A percentile compares a stretch with the other conserved stretches of the same genome.
phyloP scores from a whole-genome alignment of 2,797 vertebrate genomes.

The Xenops minutus region DNA sequence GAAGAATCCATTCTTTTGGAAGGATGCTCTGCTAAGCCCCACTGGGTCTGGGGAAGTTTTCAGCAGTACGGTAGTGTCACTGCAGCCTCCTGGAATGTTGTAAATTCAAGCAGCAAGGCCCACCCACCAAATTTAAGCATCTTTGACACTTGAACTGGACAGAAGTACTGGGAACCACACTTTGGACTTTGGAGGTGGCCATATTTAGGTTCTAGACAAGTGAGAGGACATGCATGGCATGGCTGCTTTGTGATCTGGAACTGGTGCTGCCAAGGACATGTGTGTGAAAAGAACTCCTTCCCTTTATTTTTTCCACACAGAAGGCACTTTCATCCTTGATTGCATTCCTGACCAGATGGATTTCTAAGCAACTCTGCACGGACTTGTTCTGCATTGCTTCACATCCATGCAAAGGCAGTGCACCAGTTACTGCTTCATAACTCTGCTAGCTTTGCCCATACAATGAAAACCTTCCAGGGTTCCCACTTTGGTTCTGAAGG shows the following conservation, averaged over 20 bases:
- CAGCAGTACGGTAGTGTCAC: not conserved
- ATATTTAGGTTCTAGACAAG: not conserved
- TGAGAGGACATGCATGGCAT: not conserved
- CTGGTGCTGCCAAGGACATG: not conserved
- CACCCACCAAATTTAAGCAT: not conserved
- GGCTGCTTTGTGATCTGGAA: not conserved
- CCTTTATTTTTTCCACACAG: not conserved
- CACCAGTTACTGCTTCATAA: accelerated
- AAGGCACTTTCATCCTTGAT: not conserved
- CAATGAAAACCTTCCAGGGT: not conserved
- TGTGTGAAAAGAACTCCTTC: not conserved
- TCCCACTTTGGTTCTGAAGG: not conserved
- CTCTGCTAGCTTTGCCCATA: not conserved
- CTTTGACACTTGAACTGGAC: not conserved
- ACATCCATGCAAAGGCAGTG: not conserved
- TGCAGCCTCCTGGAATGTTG: not conserved
- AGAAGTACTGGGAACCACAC: not conserved
- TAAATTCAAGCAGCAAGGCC: not conserved
- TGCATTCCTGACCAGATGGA: not conserved
- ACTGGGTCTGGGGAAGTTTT: not conserved
- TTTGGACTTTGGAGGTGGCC: not conserved
- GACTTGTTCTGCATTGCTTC: not conserved
- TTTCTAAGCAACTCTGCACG: not conserved
- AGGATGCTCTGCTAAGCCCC: not conserved
- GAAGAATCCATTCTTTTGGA: not conserved